A percentile compares a stretch with the other conserved stretches of the same genome.
phyloP scores from a whole-genome alignment of 1,140 invertebrate genomes.

The Gryllus bimaculatus region DNA sequence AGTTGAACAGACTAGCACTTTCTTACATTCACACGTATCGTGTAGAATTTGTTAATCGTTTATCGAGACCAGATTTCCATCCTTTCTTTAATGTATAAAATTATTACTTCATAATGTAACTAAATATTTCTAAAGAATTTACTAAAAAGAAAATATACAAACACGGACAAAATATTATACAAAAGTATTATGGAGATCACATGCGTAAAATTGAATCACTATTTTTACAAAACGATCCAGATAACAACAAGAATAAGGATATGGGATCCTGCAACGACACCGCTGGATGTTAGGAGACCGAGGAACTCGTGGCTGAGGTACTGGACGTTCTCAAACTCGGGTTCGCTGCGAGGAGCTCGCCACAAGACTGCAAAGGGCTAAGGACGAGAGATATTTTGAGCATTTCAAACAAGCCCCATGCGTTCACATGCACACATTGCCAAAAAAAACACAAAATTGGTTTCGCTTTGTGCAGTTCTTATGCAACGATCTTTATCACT shows the following conservation, averaged over 20 bases:
- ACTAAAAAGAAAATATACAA: not conserved
- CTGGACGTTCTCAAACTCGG: not conserved
- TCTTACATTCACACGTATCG: not conserved
- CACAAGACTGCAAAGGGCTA: too few species aligned
- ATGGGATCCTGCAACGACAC: not conserved
- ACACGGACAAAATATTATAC: not conserved
- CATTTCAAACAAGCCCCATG: not conserved
- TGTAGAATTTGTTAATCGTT: not conserved
- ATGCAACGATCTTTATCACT: too few species aligned
- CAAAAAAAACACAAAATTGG: not conserved
- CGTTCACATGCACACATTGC: not conserved
- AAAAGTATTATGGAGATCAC: not conserved
- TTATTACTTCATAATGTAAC: not conserved
- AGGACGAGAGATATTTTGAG: not conserved
- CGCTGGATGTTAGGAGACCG: not conserved
- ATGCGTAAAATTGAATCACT: not conserved
- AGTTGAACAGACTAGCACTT: not conserved
- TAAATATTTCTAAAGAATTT: slow-evolving; percentile 2
- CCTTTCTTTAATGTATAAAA: not conserved
- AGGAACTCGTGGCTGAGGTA: not conserved
- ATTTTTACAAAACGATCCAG: not conserved
- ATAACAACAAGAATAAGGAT: slow-evolving; percentile 1
- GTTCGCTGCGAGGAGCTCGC: not conserved
- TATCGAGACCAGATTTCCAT: not conserved
- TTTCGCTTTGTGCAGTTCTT: not conserved